phyloP scores from a whole-genome alignment of 2,888 invertebrate genomes.

The Syrista parreyssii region DNA sequence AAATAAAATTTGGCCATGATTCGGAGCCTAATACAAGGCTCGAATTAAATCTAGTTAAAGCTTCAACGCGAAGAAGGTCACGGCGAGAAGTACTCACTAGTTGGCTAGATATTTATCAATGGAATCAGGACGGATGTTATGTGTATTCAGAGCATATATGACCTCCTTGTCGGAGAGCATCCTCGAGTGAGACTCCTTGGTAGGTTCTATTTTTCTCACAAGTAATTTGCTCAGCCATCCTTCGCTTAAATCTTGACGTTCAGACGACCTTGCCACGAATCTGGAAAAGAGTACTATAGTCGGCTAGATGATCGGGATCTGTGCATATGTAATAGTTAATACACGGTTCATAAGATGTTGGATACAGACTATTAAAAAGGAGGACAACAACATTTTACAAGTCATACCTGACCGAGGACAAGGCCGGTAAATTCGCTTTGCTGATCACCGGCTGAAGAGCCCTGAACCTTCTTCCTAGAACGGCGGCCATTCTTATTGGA shows the following conservation, averaged over 20 bases:
- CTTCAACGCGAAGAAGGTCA: neutral
- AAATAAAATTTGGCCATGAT: neutral
- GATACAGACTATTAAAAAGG: neutral
- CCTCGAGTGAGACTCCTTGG: conserved; percentile 95
- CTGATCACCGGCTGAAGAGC: conserved; percentile 49
- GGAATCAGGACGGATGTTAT: conserved; percentile 91
- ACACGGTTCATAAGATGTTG: neutral
- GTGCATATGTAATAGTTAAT: neutral
- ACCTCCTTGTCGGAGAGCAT: conserved; percentile 97
- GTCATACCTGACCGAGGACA: conserved; percentile 44
- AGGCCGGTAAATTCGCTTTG: conserved; percentile 45
- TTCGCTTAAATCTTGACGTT: conserved; percentile 68
- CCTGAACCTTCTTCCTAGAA: conserved; percentile 53
- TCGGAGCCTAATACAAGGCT: neutral
- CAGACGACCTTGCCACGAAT: conserved; percentile 60
- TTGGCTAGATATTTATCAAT: conserved; percentile 88
- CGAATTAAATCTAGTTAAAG: neutral
- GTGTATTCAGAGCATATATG: conserved; percentile 95
- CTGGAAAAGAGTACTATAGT: conserved; percentile 33
- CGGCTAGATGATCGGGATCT: neutral
- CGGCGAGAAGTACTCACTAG: conserved; percentile 77
- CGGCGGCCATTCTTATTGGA: conserved; percentile 61
- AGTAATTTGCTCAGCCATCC: conserved; percentile 91
- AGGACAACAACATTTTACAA: neutral
- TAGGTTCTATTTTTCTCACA: conserved; percentile 92